These are phyloP conservation scores for Ceraclea dissimilis DNA, from an alignment of 2,888 invertebrate genomes.

Conservation along the genomic window DNA sequence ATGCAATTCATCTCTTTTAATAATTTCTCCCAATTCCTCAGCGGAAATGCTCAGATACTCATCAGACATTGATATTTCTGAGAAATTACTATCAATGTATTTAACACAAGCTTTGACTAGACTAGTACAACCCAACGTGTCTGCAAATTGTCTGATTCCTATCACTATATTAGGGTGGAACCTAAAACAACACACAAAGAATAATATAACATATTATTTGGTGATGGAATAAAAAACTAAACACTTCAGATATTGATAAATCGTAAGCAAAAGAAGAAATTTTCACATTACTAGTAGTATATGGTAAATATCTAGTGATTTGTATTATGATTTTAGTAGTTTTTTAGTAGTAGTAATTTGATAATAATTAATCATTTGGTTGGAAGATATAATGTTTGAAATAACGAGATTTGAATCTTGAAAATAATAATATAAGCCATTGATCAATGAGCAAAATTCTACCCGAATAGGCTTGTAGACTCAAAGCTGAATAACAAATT, in stretches of 20 bases:
- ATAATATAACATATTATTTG: neutral
- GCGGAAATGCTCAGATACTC: conserved; percentile 62
- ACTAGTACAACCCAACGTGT: conserved; percentile 62
- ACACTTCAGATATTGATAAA: neutral
- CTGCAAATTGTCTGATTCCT: conserved; percentile 72
- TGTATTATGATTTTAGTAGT: no score
- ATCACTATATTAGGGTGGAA: conserved; percentile 74
- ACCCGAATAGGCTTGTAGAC: no score
- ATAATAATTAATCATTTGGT: no score
- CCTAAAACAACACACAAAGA: conserved; percentile 35
- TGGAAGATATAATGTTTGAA: no score
- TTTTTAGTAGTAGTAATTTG: no score
- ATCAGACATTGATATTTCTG: conserved; percentile 65
- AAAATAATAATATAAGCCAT: no score
- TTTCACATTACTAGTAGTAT: no score
- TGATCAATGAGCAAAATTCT: no score
- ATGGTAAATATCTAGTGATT: no score
- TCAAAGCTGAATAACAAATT: no score
- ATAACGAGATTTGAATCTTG: no score
- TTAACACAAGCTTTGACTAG: conserved; percentile 69
- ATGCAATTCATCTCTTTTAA: conserved; percentile 69
- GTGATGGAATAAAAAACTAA: neutral
- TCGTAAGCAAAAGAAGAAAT: no score
- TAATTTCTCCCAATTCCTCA: conserved; percentile 58
- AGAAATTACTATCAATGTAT: conserved; percentile 73